Percentiles rank a stretch among this genome's conserved stretches.
Evolutionary conservation across 2,113 vertebrate genomes (phyloP).

Genomic region (Ammodytes marinus): DNA sequence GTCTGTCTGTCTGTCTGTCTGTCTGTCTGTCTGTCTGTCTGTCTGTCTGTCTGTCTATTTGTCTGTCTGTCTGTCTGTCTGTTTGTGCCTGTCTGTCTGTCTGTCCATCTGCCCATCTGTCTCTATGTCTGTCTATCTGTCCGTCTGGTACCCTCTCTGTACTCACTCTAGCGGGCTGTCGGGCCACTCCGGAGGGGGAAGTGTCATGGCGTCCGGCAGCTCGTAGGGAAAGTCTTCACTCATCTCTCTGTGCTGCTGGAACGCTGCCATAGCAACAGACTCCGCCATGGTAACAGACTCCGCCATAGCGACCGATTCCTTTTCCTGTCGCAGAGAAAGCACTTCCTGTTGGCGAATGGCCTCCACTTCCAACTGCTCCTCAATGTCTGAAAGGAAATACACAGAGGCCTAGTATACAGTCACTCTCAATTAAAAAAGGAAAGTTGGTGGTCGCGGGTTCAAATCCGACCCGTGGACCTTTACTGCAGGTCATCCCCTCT

Average conservation of each 20-base stretch:
- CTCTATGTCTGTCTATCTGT: not conserved
- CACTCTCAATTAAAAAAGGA: too few relatives aligned
- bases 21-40: not conserved
- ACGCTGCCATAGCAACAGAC: not conserved
- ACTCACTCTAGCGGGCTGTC: slow-evolving; percentile 78
- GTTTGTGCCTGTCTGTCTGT: not conserved
- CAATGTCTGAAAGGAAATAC: slow-evolving; percentile 66
- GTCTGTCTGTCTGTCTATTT: not conserved
- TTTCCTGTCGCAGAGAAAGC: slow-evolving; percentile 18
- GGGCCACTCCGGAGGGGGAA: slow-evolving; percentile 81
- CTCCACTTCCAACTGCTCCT: slow-evolving; percentile 79
- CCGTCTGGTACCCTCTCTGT: not conserved
- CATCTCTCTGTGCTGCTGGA: slow-evolving; percentile 26
- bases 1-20: not conserved
- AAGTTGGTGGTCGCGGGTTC: too few relatives aligned
- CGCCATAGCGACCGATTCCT: not conserved
- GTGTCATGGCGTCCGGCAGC: slow-evolving; percentile 59
- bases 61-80: not conserved
- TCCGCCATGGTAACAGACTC: too few relatives aligned
- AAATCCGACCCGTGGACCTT: too few relatives aligned
- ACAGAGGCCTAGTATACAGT: not conserved
- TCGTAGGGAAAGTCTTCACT: slow-evolving; percentile 60
- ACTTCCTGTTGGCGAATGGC: slow-evolving; percentile 51
- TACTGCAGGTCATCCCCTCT: too few relatives aligned
- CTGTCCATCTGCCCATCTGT: too few relatives aligned